Conservation (phyloP, 2,797 vertebrate species). For the Rhinichthys osculus region DNA sequence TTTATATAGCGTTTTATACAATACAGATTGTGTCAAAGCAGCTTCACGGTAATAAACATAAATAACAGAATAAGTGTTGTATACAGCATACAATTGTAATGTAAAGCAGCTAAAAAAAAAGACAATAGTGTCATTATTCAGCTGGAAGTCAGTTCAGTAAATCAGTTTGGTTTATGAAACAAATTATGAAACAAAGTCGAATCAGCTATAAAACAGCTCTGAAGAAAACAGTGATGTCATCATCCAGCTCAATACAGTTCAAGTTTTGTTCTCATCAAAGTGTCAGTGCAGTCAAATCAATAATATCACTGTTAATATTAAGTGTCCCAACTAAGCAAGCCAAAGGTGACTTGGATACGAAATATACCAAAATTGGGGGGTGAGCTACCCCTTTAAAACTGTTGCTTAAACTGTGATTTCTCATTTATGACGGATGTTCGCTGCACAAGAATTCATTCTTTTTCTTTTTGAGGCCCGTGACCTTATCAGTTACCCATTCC, state of each 20-base stretch:
- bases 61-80: not conserved
- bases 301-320: not conserved
- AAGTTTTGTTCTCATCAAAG: not conserved
- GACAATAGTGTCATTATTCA: not conserved
- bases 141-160: not conserved
- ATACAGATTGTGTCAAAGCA: no score
- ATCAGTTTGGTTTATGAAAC: not conserved
- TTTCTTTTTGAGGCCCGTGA: conserved; percentile 66
- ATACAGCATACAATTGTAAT: not conserved
- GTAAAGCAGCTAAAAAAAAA: not conserved
- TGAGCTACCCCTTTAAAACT: not conserved
- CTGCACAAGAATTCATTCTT: conserved; percentile 53
- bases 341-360: not conserved
- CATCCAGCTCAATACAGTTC: not conserved
- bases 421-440: not conserved
- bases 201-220: no score
- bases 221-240: not conserved
- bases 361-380: not conserved
- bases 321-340: not conserved
- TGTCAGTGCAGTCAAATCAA: not conserved
- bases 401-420: not conserved
- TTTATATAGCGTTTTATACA: no score
- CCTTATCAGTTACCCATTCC: conserved; percentile 76
- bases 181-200: not conserved
- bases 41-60: no score